Conservation (phyloP, 2,113 vertebrate species). For the Eptatretus burgeri region DNA sequence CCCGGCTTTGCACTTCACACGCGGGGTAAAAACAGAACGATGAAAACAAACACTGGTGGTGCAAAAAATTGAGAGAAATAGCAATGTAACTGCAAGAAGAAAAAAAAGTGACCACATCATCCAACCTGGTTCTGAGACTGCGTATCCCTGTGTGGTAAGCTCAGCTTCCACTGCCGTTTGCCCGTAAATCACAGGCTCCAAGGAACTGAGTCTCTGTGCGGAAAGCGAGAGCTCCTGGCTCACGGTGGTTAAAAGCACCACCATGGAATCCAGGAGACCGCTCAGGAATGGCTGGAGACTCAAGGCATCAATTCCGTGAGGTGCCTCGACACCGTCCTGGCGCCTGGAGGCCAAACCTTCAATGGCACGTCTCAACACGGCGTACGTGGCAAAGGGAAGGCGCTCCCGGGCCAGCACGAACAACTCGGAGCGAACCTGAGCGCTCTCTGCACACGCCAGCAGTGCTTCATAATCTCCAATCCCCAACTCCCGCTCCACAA, state of each 20-base stretch:
- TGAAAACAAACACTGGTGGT: no score
- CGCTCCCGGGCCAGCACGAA: conserved; percentile 2
- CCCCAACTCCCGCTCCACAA: background rate
- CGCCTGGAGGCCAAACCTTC: background rate
- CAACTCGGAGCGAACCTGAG: conserved; percentile 5
- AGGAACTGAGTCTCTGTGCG: conserved; percentile 1
- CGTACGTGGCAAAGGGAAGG: background rate
- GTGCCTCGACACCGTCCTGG: background rate
- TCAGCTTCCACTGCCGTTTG: background rate
- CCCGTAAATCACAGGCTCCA: conserved; percentile 5
- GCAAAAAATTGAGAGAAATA: no score
- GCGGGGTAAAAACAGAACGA: no score
- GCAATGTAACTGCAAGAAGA: no score
- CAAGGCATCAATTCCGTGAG: background rate
- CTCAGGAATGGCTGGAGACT: conserved; percentile 1
- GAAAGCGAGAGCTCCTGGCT: background rate
- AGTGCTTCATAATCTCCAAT: conserved; percentile 1
- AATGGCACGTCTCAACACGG: background rate
- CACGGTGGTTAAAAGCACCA: conserved; percentile 4
- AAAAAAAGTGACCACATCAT: no score
- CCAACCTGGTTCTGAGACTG: no score
- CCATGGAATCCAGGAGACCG: background rate
- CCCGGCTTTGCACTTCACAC: no score
- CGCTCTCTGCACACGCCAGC: background rate
- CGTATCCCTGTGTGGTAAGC: no score